Percentiles rank a stretch among this genome's conserved stretches.
Evolutionary conservation across 2,113 vertebrate species (phyloP).

Genomic region (Taxidea taxus): DNA sequence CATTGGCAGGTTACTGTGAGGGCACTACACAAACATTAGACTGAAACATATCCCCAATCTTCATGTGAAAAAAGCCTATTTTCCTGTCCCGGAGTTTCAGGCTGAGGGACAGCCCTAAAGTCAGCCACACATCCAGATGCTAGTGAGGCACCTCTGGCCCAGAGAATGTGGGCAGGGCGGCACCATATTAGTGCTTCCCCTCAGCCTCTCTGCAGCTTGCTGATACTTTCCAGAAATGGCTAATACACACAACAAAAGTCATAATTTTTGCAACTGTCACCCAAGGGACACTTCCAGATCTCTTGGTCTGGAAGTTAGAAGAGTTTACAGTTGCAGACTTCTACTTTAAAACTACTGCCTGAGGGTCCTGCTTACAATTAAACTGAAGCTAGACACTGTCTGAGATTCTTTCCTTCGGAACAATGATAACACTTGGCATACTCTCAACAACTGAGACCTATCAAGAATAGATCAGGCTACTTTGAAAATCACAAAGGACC

Average conservation of each 20-base stretch:
- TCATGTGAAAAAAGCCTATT: not conserved
- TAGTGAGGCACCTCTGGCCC: not conserved
- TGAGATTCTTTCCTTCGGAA: not conserved
- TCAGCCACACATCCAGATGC: not conserved
- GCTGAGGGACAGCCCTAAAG: not conserved
- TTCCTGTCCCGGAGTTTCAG: not conserved
- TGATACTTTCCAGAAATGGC: not conserved
- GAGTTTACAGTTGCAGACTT: not conserved
- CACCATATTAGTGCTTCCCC: not conserved
- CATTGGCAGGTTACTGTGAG: not conserved
- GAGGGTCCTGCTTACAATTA: not conserved
- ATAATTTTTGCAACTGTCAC: not conserved
- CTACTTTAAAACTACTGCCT: not conserved
- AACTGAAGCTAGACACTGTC: not conserved
- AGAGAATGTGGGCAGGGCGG: not conserved
- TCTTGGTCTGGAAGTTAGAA: not conserved
- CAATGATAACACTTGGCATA: not conserved
- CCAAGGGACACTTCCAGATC: not conserved
- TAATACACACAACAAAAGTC: not conserved
- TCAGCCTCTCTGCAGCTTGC: not conserved
- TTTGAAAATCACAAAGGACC: not conserved
- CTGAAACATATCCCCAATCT: not conserved
- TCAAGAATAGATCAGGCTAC: not conserved
- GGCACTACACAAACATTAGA: not conserved
- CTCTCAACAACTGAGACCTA: not conserved